Evolutionary conservation across 2,113 vertebrate genomes (phyloP).

Genomic region (Brachirus orientalis): DNA sequence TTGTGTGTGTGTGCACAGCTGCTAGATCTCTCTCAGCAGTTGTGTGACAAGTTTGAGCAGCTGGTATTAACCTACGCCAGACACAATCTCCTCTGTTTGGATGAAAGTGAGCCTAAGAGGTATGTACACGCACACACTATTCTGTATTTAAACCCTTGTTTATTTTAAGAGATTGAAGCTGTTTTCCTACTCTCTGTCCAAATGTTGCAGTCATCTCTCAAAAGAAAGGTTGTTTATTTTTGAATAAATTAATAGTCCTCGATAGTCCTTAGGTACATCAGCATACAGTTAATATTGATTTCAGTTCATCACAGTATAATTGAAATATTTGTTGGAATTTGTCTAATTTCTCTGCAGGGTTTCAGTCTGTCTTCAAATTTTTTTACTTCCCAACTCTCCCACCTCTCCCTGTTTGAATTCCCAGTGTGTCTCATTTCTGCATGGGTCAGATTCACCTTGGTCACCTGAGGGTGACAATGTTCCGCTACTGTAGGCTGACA

Average conservation of each 20-base stretch:
- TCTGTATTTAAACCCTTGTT: no score
- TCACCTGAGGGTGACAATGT: slow-evolving; percentile 76
- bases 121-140: slow-evolving; percentile 43
- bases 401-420: neutral
- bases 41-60: slow-evolving; percentile 83
- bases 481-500: slow-evolving; percentile 79
- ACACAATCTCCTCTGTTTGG: slow-evolving; percentile 77
- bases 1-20: slow-evolving; percentile 70
- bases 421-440: slow-evolving; percentile 85
- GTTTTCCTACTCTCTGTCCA: no score
- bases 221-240: no score
- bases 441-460: slow-evolving; percentile 80
- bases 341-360: no score
- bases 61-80: slow-evolving; percentile 82
- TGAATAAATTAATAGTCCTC: no score
- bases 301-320: no score
- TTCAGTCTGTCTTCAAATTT: no score
- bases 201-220: no score
- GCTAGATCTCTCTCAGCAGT: slow-evolving; percentile 86
- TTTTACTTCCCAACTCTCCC: neutral
- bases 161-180: no score
- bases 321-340: no score
- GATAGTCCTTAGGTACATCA: no score
- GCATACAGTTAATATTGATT: no score
- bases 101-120: slow-evolving; percentile 82